Percentiles rank a stretch among this genome's conserved stretches.
Evolutionary conservation across 2,113 vertebrate genomes (phyloP).

Genomic region (Varanus komodoensis): DNA sequence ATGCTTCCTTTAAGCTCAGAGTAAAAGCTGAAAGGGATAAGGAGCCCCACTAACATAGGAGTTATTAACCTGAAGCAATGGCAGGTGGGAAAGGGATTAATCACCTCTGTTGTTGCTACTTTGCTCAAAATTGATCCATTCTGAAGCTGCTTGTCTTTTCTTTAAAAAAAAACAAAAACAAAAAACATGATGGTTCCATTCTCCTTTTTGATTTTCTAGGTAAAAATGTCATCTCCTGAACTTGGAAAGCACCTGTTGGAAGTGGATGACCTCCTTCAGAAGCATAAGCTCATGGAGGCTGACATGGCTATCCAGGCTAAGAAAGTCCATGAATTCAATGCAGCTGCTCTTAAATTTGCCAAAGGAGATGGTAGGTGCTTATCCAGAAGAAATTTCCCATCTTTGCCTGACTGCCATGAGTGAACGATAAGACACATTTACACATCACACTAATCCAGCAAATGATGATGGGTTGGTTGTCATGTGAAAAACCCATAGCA

Average conservation of each 20-base stretch:
- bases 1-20: too few relatives aligned
- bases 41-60: too few relatives aligned
- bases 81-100: not conserved
- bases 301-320: slow-evolving; percentile 92
- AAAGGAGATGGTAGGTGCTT: slow-evolving; percentile 85
- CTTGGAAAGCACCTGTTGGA: slow-evolving; percentile 95
- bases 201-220: slow-evolving; percentile 68
- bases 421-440: not conserved
- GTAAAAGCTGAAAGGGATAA: too few relatives aligned
- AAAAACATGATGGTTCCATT: not conserved
- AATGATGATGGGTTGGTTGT: too few relatives aligned
- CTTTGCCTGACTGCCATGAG: not conserved
- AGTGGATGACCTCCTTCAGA: slow-evolving; percentile 93
- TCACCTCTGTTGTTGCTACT: not conserved
- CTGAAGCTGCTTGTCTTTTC: not conserved
- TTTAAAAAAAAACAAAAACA: not conserved
- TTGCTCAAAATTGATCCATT: not conserved
- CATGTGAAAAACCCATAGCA: too few relatives aligned
- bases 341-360: slow-evolving; percentile 86
- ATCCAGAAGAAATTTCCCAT: not conserved
- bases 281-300: slow-evolving; percentile 89
- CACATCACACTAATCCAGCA: too few relatives aligned
- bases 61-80: not conserved
- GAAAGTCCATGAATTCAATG: slow-evolving; percentile 83
- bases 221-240: slow-evolving; percentile 86